Evolutionary conservation across 2,888 invertebrate species (phyloP).

Genomic region (Harpalus rufipes): DNA sequence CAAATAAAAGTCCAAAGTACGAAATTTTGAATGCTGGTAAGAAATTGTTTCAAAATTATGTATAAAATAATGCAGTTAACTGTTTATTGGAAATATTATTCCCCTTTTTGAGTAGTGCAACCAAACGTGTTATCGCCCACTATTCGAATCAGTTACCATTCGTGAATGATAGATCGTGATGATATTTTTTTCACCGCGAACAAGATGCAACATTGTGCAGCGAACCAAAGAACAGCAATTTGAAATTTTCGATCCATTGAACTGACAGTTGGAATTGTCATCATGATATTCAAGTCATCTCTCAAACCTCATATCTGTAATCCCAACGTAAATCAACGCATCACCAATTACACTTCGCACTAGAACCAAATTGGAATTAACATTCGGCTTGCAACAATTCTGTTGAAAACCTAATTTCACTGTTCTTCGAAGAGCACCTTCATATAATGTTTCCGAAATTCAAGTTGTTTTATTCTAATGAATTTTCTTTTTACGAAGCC

Average conservation of each 20-base stretch:
- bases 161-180: not conserved
- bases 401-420: too few species aligned
- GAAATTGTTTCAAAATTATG: too few species aligned
- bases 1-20: too few species aligned
- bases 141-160: too few species aligned
- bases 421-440: too few species aligned
- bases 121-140: too few species aligned
- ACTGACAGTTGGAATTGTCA: constrained; percentile 17
- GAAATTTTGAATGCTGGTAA: too few species aligned
- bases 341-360: not conserved
- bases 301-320: constrained; percentile 41
- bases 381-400: too few species aligned
- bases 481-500: not conserved
- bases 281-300: constrained; percentile 17
- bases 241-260: constrained; percentile 15
- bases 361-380: not conserved
- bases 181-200: not conserved
- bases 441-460: too few species aligned
- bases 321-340: constrained; percentile 8
- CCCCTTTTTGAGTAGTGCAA: too few species aligned
- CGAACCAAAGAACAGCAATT: constrained; percentile 33
- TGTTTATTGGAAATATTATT: too few species aligned
- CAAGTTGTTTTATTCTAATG: not conserved
- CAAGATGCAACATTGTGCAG: constrained; percentile 11
- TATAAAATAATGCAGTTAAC: too few species aligned